Conservation (phyloP, 2,113 vertebrate species). For the Apaloderma vittatum region DNA sequence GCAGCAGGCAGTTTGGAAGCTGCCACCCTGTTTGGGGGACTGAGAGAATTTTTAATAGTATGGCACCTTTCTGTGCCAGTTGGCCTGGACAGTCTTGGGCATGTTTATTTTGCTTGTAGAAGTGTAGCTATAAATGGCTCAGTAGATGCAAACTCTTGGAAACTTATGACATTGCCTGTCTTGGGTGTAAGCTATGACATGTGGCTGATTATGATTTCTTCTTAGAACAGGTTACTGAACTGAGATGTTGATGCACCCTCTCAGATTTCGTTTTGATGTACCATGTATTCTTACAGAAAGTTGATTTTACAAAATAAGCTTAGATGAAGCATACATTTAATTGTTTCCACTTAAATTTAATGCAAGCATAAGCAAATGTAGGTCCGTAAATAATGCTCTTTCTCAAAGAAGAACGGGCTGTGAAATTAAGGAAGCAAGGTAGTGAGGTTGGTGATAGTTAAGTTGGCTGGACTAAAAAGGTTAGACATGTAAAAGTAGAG, state of each 20-base stretch:
- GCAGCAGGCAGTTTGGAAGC: background rate
- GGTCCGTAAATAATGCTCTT: background rate
- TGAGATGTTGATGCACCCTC: background rate
- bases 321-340: background rate
- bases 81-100: background rate
- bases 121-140: background rate
- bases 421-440: background rate
- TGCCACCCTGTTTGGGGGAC: background rate
- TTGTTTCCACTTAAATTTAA: slow-evolving; percentile 5
- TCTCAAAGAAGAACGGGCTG: background rate
- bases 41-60: background rate
- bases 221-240: background rate
- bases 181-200: background rate
- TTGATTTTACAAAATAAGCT: background rate
- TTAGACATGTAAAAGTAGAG: background rate
- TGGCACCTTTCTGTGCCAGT: background rate
- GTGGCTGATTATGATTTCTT: background rate
- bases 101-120: slow-evolving; percentile 39
- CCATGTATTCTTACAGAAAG: background rate
- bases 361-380: background rate
- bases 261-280: background rate
- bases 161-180: background rate
- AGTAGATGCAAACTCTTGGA: background rate
- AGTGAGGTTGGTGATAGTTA: background rate
- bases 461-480: background rate